Conservation (phyloP, 2,797 vertebrate genomes). For the Valencia hispanica region DNA sequence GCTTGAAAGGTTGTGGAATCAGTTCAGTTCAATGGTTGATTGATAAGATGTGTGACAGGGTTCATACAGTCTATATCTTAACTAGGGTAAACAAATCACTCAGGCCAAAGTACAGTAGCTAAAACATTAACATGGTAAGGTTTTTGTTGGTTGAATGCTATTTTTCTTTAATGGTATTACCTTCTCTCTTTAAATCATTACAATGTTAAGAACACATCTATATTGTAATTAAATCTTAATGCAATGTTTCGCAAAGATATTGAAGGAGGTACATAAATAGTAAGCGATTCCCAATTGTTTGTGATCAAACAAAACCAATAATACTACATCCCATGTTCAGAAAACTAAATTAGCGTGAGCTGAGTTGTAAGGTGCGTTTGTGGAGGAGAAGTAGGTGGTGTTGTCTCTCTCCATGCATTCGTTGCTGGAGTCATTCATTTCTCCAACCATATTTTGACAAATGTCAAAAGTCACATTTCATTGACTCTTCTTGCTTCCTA, state of each 20-base stretch:
- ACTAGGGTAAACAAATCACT: neutral
- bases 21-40: neutral
- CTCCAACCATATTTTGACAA: slow-evolving; percentile 11
- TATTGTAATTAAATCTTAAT: neutral
- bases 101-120: neutral
- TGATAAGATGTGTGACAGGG: neutral
- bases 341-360: slow-evolving; percentile 21
- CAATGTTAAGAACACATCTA: neutral
- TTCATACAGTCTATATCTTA: neutral
- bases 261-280: neutral
- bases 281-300: neutral
- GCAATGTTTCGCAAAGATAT: neutral
- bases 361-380: slow-evolving; percentile 48
- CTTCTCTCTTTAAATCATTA: slow-evolving; percentile 4
- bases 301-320: neutral
- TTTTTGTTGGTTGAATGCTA: neutral
- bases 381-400: slow-evolving; percentile 60
- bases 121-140: neutral
- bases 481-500: neutral
- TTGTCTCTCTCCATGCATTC: slow-evolving; percentile 43
- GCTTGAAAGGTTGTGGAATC: slow-evolving; percentile 29
- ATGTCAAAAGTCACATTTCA: slow-evolving; percentile 6
- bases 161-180: neutral
- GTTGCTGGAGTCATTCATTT: slow-evolving; percentile 58
- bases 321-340: slow-evolving; percentile 15